Evolutionary conservation across 2,797 vertebrate genomes (phyloP), one percentile per base, ranked within the genome.

Genomic region (Schizopygopsis malacanthus): DNA sequence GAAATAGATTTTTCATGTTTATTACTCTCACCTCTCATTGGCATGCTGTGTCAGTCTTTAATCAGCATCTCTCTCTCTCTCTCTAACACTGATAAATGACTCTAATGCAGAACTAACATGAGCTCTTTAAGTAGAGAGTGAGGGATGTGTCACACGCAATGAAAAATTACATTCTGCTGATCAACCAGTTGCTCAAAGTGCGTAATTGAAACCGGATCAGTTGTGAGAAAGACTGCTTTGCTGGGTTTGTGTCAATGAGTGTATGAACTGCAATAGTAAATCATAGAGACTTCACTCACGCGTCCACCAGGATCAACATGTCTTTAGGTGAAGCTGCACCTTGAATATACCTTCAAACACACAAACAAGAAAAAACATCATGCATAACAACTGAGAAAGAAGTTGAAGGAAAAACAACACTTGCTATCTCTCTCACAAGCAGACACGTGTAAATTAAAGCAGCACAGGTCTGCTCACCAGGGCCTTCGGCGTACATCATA

Each of bases 271-370:
- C 18, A n/a, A 37, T 5, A 15, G 81, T 91, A 90, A 93, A 90
- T 92, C 89, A 92, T 9, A 87, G 88, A 70, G 91, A 87, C 71
- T 81, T 91, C 90, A 96, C 98, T 98, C 94, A 99, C 98, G 97
- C 98, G 83, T 99, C 98, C 89, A 99, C 98, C 90, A 99, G 94
- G 91, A 99, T 99, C 86, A 99, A 96, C 98, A 99, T 99, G 90
- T 99, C 97, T 94, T 99, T 99, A 81, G 98, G 98, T 83, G 98
- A 99, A 20, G 98, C 97, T 59, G 98, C 98, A 87, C 98, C 98
- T 93, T 99, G 98, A 85, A 99, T 99, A 87, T 99, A 99, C 98
- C 98, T 99, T 92, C 73, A 89, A 91, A 84, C 41, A 81, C 37
- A 81, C 63, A 77, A 1, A 77, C 2, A 65, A 9, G 28, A 47